Evolutionary conservation across 2,888 invertebrate genomes (phyloP).

Genomic region (Sipha maydis): DNA sequence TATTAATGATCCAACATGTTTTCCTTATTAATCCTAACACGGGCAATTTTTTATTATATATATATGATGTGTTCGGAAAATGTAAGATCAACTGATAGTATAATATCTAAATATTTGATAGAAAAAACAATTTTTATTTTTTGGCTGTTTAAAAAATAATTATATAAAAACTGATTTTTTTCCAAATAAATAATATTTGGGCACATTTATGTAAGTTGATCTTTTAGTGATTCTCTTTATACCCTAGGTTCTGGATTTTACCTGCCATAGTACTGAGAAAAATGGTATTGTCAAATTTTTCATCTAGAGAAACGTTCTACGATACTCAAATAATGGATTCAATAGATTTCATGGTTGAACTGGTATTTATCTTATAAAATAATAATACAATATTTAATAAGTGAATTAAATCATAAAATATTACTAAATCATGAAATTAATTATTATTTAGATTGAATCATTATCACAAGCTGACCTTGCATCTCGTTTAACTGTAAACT

Average conservation of each 20-base stretch:
- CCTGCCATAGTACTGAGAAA: constrained; percentile 85
- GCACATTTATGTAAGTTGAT: no score
- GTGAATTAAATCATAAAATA: no score
- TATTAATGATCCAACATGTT: neutral
- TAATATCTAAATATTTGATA: no score
- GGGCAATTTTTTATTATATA: no score
- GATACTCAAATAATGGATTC: constrained; percentile 84
- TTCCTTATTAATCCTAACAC: no score
- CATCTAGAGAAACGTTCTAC: constrained; percentile 71
- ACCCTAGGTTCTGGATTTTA: constrained; percentile 80
- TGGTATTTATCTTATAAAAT: constrained; percentile 73
- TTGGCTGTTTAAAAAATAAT: no score
- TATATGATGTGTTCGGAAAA: no score
- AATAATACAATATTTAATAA: neutral
- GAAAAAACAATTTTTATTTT: no score
- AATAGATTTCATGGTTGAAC: constrained; percentile 90
- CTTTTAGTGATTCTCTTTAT: neutral
- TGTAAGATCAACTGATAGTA: no score
- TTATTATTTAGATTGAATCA: constrained; percentile 78
- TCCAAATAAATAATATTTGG: no score
- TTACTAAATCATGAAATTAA: no score
- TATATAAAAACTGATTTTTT: no score
- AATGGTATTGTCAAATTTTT: constrained; percentile 89
- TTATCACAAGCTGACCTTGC: constrained; percentile 85
- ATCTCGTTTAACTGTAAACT: constrained; percentile 86